Evolutionary conservation across 2,797 vertebrate genomes (phyloP).

Genomic region (Varecia variegata): DNA sequence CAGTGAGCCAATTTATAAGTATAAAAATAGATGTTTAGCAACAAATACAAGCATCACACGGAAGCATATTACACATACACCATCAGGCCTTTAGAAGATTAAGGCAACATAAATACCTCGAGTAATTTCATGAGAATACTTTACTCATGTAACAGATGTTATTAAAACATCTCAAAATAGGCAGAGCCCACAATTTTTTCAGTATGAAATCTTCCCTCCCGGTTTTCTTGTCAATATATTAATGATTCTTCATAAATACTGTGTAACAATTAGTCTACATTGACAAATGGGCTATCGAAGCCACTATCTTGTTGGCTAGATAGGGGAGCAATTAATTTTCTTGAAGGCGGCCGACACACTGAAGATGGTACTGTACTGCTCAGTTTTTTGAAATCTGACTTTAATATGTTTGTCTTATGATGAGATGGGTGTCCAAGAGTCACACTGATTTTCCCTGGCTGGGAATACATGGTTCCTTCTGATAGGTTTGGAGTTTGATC

Average conservation of each 20-base stretch:
- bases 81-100: slow-evolving; percentile 56
- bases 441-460: slow-evolving; percentile 38
- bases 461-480: slow-evolving; percentile 43
- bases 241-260: slow-evolving; percentile 52
- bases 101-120: slow-evolving; percentile 67
- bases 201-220: slow-evolving; percentile 45
- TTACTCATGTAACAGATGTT: slow-evolving; percentile 41
- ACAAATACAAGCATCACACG: slow-evolving; percentile 37
- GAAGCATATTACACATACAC: slow-evolving; percentile 55
- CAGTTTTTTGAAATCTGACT: slow-evolving; percentile 24
- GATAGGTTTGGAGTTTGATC: slow-evolving; percentile 33
- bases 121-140: slow-evolving; percentile 57
- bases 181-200: slow-evolving; percentile 29
- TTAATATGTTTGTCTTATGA: not conserved
- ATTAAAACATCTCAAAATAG: slow-evolving; percentile 44
- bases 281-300: slow-evolving; percentile 77
- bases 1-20: slow-evolving; percentile 65
- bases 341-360: slow-evolving; percentile 55
- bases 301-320: slow-evolving; percentile 78
- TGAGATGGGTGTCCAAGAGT: not conserved
- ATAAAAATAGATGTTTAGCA: slow-evolving; percentile 82
- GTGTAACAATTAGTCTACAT: slow-evolving; percentile 56
- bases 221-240: slow-evolving; percentile 63
- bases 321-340: slow-evolving; percentile 42
- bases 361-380: not conserved